Evolutionary conservation across 2,888 invertebrate genomes (phyloP).

Genomic region (Melinaea marsaeus): DNA sequence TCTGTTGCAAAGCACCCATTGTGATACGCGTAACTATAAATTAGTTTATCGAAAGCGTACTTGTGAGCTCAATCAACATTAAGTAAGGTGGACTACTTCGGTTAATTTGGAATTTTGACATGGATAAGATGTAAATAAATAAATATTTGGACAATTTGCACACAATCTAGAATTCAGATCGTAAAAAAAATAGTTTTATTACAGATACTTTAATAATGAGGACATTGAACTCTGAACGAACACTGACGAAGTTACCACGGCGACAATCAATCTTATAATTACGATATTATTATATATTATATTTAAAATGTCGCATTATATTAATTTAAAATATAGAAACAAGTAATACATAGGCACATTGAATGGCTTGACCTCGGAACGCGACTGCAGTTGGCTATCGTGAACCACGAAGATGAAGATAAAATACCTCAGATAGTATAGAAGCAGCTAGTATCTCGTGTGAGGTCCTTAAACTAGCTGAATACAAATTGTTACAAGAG

Average conservation of each 20-base stretch:
- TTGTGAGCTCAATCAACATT: neutral
- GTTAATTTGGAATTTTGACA: no score
- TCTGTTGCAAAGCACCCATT: slow-evolving; percentile 29
- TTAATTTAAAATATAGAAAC: neutral
- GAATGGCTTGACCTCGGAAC: neutral
- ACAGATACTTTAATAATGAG: no score
- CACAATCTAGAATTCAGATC: no score
- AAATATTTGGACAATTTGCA: no score
- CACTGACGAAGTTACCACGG: no score
- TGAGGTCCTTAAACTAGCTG: slow-evolving; percentile 6
- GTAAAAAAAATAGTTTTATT: no score
- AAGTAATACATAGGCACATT: neutral
- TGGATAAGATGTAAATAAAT: no score
- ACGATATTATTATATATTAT: neutral
- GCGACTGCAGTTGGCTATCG: slow-evolving; percentile 2
- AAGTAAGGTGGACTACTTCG: no score
- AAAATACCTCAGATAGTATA: slow-evolving; percentile 4
- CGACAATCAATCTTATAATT: no score
- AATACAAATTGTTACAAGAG: slow-evolving; percentile 49
- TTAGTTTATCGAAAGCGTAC: slow-evolving; percentile 20
- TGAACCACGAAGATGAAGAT: slow-evolving; percentile 5
- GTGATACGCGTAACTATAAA: slow-evolving; percentile 24
- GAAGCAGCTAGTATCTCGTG: slow-evolving; percentile 2
- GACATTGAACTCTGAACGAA: no score
- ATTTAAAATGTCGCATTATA: neutral